These are phyloP conservation scores for Artibeus jamaicensis DNA, from an alignment of 2,797 vertebrate genomes.

Conservation along the genomic window DNA sequence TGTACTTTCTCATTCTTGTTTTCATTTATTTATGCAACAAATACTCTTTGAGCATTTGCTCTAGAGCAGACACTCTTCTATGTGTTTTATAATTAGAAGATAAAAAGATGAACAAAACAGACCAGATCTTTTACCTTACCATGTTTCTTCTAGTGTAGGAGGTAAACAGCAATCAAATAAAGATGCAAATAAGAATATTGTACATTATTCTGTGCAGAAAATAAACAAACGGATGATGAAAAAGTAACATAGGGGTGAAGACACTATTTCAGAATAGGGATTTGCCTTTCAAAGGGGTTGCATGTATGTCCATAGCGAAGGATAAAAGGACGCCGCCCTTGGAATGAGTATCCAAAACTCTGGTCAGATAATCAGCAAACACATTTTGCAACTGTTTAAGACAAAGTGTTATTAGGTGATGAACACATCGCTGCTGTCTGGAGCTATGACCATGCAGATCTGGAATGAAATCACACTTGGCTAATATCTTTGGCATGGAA, in stretches of 20 bases:
- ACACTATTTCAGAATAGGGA: background rate
- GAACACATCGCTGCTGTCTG: background rate
- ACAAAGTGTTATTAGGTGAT: background rate
- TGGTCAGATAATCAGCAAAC: background rate
- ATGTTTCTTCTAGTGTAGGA: background rate
- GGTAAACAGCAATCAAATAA: constrained; percentile 6
- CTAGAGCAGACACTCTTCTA: background rate
- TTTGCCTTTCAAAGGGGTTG: background rate
- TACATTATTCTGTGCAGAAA: background rate
- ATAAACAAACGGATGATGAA: background rate
- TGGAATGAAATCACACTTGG: constrained; percentile 40
- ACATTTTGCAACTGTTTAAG: background rate
- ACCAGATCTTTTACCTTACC: background rate
- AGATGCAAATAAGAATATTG: background rate
- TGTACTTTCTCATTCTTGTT: background rate
- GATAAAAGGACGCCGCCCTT: background rate
- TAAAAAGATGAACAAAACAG: background rate
- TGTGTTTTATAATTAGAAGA: background rate
- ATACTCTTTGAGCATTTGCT: background rate
- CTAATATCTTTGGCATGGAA: constrained; percentile 23
- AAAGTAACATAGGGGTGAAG: background rate
- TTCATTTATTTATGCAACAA: background rate
- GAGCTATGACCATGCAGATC: constrained; percentile 3
- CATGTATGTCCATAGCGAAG: background rate
- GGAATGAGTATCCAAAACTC: background rate